Conservation (phyloP, 2,113 vertebrate species). For the Mobula hypostoma region DNA sequence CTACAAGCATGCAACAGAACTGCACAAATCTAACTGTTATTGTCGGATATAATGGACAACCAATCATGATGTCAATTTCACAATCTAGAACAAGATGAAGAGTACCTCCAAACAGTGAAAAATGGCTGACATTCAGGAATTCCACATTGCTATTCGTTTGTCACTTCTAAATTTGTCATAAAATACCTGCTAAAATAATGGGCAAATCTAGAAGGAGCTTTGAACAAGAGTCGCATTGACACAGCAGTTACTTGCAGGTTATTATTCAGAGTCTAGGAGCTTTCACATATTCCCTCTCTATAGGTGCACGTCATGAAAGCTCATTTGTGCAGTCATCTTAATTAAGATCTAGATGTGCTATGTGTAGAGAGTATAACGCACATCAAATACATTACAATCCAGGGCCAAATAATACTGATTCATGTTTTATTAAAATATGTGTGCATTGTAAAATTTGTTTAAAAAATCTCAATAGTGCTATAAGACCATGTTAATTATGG, state of each 20-base stretch:
- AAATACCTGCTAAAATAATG: not conserved
- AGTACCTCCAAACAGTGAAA: not conserved
- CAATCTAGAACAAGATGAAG: not conserved
- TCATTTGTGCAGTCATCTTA: constrained; percentile 10
- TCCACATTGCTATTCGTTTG: not conserved
- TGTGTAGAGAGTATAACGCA: not conserved
- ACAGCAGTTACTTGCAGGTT: not conserved
- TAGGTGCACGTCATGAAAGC: not conserved
- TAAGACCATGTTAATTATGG: not conserved
- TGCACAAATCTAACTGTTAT: too few species aligned
- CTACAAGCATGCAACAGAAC: too few species aligned
- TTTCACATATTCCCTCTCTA: not conserved
- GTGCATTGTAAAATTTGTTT: not conserved
- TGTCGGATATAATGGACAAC: too few species aligned
- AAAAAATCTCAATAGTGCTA: not conserved
- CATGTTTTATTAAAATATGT: constrained; percentile 32
- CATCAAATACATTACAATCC: not conserved
- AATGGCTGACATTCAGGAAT: not conserved
- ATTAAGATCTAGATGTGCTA: not conserved
- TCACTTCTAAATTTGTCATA: not conserved
- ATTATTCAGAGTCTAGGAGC: not conserved
- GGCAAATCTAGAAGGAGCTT: not conserved
- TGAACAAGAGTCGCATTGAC: not conserved
- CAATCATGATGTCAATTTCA: not conserved
- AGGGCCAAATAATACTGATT: not conserved